A percentile compares a stretch with the other conserved stretches of the same genome.
These are phyloP conservation scores for Melanophora roralis DNA, from an alignment of 2,888 invertebrate species.

Conservation along the genomic window DNA sequence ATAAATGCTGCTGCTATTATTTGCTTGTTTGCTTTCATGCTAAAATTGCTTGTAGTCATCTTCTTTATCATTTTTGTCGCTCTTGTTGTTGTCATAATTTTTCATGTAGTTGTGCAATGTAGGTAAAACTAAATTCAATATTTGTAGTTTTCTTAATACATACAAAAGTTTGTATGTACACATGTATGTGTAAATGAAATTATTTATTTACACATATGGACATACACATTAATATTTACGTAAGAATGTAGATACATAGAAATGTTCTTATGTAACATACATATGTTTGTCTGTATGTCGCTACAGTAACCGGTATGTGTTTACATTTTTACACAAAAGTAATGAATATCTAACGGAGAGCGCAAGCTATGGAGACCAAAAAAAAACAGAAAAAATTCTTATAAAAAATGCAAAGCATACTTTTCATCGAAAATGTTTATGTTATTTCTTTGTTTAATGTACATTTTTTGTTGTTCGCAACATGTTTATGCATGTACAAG, in stretches of 20 bases:
- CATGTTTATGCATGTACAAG: background rate
- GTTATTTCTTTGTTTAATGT: background rate
- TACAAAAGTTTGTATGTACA: background rate
- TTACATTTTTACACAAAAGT: slow-evolving; percentile 46
- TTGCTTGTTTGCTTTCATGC: slow-evolving; percentile 8
- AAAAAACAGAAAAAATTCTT: slow-evolving; percentile 16
- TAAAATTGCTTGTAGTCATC: slow-evolving; percentile 11
- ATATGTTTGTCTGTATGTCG: background rate
- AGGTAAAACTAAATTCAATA: slow-evolving; percentile 21
- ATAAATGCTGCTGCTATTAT: slow-evolving; percentile 41
- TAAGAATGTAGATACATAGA: too few species aligned
- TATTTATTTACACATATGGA: too few species aligned
- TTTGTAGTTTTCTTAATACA: background rate
- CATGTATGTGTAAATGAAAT: too few species aligned
- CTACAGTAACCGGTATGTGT: slow-evolving; percentile 35
- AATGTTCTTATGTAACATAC: too few species aligned
- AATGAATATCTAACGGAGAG: slow-evolving; percentile 46
- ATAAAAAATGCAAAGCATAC: slow-evolving; percentile 56
- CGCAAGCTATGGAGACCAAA: background rate
- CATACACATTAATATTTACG: too few species aligned
- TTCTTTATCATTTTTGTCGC: background rate
- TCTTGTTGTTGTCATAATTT: slow-evolving; percentile 7
- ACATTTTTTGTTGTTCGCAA: background rate
- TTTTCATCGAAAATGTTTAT: slow-evolving; percentile 44
- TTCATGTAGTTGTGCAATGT: slow-evolving; percentile 10